Evolutionary conservation across 2,888 invertebrate species (phyloP).

Genomic region (Scaptomyza polygonia): DNA sequence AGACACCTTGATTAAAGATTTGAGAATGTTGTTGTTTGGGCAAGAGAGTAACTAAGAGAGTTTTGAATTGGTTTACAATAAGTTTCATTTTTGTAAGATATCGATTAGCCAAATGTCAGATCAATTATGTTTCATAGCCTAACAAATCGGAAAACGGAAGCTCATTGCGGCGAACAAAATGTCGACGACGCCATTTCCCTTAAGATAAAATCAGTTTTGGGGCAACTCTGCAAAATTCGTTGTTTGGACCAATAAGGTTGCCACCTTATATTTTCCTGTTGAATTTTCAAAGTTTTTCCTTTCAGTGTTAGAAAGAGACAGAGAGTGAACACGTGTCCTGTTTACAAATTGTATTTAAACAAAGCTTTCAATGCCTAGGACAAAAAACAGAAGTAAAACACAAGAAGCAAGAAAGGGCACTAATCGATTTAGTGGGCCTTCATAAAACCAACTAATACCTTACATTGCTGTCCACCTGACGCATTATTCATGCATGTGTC

Average conservation of each 20-base stretch:
- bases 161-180: slow-evolving; percentile 16
- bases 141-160: too few relatives aligned
- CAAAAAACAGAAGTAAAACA: slow-evolving; percentile 3
- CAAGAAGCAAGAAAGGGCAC: neutral
- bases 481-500: slow-evolving; percentile 63
- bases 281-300: slow-evolving; percentile 28
- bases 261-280: slow-evolving; percentile 23
- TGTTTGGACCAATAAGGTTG: slow-evolving; percentile 39
- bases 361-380: slow-evolving; percentile 13
- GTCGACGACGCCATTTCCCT: slow-evolving; percentile 19
- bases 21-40: neutral
- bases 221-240: slow-evolving; percentile 38
- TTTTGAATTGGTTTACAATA: neutral
- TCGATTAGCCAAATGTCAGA: too few relatives aligned
- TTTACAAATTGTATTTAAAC: slow-evolving; percentile 41
- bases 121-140: too few relatives aligned
- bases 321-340: slow-evolving; percentile 15
- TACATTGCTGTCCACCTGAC: slow-evolving; percentile 13
- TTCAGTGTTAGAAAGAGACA: slow-evolving; percentile 4
- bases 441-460: slow-evolving; percentile 50
- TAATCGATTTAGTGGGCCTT: slow-evolving; percentile 66
- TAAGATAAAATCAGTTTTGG: slow-evolving; percentile 30
- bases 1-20: slow-evolving; percentile 7
- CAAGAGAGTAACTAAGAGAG: neutral
- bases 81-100: too few relatives aligned